These are phyloP conservation scores for Metopolophium dirhodum DNA, from an alignment of 1,140 invertebrate species.

Conservation along the genomic window DNA sequence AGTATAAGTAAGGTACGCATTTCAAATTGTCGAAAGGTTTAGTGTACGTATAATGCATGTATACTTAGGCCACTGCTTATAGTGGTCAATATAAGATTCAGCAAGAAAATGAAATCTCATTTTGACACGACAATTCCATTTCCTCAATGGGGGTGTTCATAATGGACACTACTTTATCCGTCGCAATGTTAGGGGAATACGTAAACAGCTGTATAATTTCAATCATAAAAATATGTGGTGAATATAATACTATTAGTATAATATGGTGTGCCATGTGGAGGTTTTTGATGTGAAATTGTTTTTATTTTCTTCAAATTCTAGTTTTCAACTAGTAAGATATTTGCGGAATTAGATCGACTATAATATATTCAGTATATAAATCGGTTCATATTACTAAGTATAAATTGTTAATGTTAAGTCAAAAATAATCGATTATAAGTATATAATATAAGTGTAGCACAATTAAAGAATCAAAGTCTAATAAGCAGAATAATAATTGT, in stretches of 20 bases:
- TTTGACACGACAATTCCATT: conserved; percentile 57
- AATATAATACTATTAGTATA: conserved; percentile 15
- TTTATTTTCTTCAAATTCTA: background rate
- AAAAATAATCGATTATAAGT: background rate
- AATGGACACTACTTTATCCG: conserved; percentile 48
- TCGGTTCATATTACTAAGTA: background rate
- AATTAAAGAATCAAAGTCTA: background rate
- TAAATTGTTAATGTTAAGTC: background rate
- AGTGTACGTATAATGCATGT: background rate
- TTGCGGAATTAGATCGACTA: background rate
- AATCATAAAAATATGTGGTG: background rate
- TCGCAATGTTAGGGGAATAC: conserved; percentile 41
- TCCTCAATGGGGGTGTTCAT: conserved; percentile 41
- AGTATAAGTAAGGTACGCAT: background rate
- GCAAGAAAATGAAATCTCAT: conserved; percentile 49
- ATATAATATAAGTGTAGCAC: background rate
- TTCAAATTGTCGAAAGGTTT: background rate
- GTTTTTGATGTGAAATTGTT: background rate
- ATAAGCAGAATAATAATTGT: background rate
- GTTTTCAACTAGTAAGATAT: background rate
- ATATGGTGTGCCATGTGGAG: background rate
- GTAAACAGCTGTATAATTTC: conserved; percentile 27
- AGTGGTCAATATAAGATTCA: conserved; percentile 53
- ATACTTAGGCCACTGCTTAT: background rate
- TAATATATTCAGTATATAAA: background rate